phyloP scores from a whole-genome alignment of 2,113 vertebrate genomes.

The Clarias batrachus region DNA sequence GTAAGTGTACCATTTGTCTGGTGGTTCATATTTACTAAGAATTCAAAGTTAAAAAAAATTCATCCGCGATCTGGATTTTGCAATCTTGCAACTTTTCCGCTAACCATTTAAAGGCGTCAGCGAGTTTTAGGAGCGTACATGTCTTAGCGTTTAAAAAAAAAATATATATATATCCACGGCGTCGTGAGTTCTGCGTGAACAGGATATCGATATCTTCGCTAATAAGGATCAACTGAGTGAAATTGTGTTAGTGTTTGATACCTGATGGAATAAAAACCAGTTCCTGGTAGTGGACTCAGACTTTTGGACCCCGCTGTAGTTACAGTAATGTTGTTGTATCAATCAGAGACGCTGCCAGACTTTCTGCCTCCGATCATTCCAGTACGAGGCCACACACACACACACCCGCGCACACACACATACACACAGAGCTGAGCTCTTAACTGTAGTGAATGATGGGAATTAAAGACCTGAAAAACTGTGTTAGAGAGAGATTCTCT shows the following conservation, averaged over 20 bases:
- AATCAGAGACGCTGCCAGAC: conserved; percentile 37
- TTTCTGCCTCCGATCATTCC: conserved; percentile 34
- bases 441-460: conserved; percentile 29
- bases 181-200: conserved; percentile 2
- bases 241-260: conserved; percentile 34
- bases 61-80: not conserved
- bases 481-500: conserved; percentile 1
- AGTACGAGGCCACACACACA: conserved; percentile 7
- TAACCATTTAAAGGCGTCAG: not conserved
- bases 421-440: conserved; percentile 7
- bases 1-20: not conserved
- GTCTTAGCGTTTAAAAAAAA: not conserved
- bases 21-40: not conserved
- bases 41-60: not conserved
- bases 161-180: not conserved
- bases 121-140: not conserved
- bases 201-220: conserved; percentile 9
- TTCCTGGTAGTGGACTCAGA: conserved; percentile 40
- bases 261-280: conserved; percentile 34
- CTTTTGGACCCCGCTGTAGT: conserved; percentile 33
- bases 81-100: not conserved
- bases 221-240: conserved; percentile 26
- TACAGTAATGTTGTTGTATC: conserved; percentile 40
- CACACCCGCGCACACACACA: conserved; percentile 14
- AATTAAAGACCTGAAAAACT: conserved; percentile 16